Percentiles rank a stretch among this genome's conserved stretches.
These are phyloP conservation scores for Eudasyphora cyanicolor DNA, from an alignment of 2,888 invertebrate genomes.

Conservation along the genomic window DNA sequence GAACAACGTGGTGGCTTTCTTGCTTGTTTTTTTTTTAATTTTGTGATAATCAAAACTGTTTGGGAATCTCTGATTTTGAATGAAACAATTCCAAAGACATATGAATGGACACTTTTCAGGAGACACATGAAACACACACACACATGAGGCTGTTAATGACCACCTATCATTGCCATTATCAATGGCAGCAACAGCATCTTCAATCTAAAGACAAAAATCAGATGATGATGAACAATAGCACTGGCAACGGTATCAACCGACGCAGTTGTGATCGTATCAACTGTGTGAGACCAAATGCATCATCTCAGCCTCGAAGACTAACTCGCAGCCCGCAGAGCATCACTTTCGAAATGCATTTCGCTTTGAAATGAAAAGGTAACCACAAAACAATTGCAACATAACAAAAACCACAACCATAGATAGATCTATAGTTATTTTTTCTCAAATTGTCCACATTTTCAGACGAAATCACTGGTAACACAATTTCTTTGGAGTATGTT, in stretches of 20 bases:
- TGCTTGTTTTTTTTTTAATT: too few species aligned
- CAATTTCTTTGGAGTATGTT: constrained; percentile 24
- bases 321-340: not conserved
- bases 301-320: too few species aligned
- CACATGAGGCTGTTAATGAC: constrained; percentile 28
- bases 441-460: too few species aligned
- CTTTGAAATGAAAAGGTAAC: not conserved
- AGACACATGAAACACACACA: not conserved
- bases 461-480: not conserved
- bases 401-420: not conserved
- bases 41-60: too few species aligned
- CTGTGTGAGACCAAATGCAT: constrained; percentile 38
- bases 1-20: too few species aligned
- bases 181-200: not conserved
- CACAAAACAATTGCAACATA: constrained; percentile 15
- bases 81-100: constrained; percentile 38
- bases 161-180: constrained; percentile 42
- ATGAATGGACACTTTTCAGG: constrained; percentile 1
- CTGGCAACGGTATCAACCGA: not conserved
- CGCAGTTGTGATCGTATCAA: not conserved
- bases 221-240: constrained; percentile 3
- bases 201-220: not conserved
- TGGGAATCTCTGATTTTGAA: not conserved
- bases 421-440: too few species aligned
- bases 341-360: constrained; percentile 12